A percentile compares a stretch with the other conserved stretches of the same genome.
Evolutionary conservation across 2,113 vertebrate genomes (phyloP).

Genomic region (Dasypus novemcinctus): DNA sequence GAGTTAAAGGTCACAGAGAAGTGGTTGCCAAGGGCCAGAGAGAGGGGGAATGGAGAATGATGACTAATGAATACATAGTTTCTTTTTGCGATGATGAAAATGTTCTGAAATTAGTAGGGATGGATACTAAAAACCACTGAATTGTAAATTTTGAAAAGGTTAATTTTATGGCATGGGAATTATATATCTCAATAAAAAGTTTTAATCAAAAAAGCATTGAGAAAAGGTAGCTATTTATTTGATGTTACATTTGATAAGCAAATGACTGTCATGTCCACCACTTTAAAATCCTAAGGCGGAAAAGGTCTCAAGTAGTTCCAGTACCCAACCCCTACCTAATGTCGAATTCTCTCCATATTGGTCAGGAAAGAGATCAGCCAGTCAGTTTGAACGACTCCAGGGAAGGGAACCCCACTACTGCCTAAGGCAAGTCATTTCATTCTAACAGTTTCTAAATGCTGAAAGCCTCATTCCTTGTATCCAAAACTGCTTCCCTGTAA

Average conservation of each 20-base stretch:
- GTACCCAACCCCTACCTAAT: not conserved
- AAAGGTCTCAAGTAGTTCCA: not conserved
- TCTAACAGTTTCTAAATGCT: not conserved
- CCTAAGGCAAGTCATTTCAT: not conserved
- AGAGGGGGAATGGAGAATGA: not conserved
- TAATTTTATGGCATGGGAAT: not conserved
- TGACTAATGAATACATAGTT: not conserved
- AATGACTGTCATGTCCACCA: not conserved
- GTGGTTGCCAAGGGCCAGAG: fast-evolving
- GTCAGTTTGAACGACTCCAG: not conserved
- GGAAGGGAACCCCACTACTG: not conserved
- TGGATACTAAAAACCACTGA: not conserved
- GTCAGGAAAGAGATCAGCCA: not conserved
- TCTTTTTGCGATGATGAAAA: not conserved
- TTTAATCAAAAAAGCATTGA: not conserved
- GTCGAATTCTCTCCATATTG: not conserved
- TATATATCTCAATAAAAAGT: not conserved
- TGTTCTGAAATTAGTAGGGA: not conserved
- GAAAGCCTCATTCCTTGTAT: not conserved
- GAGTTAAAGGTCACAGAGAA: not conserved
- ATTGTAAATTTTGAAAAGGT: not conserved
- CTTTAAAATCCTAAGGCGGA: not conserved
- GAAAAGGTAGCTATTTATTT: not conserved
- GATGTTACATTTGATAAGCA: not conserved
- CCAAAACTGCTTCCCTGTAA: not conserved